phyloP scores from a whole-genome alignment of 2,113 vertebrate genomes.

The Eclectus roratus region DNA sequence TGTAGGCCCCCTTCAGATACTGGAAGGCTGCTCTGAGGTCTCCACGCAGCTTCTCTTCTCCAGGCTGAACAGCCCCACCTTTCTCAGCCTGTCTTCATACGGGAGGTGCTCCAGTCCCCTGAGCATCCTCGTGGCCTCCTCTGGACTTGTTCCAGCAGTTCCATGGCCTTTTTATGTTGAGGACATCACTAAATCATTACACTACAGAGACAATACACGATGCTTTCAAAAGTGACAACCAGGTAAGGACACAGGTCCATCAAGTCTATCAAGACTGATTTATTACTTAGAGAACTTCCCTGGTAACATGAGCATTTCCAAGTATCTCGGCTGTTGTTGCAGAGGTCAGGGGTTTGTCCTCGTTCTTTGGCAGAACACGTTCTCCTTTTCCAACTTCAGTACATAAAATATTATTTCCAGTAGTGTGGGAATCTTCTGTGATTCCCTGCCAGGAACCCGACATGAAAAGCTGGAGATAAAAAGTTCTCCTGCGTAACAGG shows the following conservation, averaged over 20 bases:
- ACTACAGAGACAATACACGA: not conserved
- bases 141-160: no score
- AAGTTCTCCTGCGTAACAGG: not conserved
- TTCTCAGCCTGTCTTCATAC: no score
- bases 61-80: no score
- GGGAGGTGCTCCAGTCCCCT: no score
- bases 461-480: not conserved
- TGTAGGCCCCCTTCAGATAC: no score
- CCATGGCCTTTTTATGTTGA: no score
- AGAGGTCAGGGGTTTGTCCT: not conserved
- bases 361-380: constrained; percentile 1
- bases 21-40: no score
- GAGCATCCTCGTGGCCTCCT: no score
- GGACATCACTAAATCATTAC: not conserved
- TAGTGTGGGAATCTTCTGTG: not conserved
- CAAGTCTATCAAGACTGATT: not conserved
- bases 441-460: not conserved
- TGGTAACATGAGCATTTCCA: not conserved
- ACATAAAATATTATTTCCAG: constrained; percentile 2
- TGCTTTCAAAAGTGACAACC: not conserved
- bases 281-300: not conserved
- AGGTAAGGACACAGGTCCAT: not conserved
- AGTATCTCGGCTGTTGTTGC: not conserved
- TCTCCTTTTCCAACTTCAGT: not conserved
- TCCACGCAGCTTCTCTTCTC: no score